phyloP scores from a whole-genome alignment of 2,888 invertebrate species.

The Flexamia atlantica region DNA sequence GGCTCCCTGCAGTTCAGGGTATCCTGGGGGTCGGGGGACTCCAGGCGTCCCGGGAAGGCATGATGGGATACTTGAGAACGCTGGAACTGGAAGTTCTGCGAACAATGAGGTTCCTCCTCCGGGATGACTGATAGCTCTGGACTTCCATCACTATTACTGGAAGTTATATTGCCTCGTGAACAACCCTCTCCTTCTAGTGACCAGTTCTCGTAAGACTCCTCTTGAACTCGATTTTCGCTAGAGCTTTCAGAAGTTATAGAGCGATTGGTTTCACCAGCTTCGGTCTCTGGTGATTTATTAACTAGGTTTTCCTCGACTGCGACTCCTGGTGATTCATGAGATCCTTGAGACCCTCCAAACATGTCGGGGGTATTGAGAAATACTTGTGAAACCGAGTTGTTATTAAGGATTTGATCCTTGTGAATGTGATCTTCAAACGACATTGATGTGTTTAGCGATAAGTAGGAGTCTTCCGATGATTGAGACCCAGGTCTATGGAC shows the following conservation, averaged over 20 bases:
- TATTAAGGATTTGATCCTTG: not conserved
- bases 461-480: not conserved
- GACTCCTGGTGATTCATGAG: too few species aligned
- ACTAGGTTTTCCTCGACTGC: too few species aligned
- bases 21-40: not conserved
- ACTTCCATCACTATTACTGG: not conserved
- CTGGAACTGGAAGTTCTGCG: not conserved
- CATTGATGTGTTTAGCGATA: slow-evolving; percentile 6
- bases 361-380: not conserved
- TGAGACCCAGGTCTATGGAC: not conserved
- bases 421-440: not conserved
- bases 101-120: not conserved
- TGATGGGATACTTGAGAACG: not conserved
- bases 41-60: not conserved
- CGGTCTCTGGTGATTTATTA: too few species aligned
- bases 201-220: too few species aligned
- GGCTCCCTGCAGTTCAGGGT: slow-evolving; percentile 14
- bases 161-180: not conserved
- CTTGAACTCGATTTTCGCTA: too few species aligned
- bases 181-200: too few species aligned
- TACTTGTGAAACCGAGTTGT: not conserved
- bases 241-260: too few species aligned
- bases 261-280: too few species aligned
- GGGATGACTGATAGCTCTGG: not conserved
- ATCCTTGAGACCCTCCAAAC: slow-evolving; percentile 17